These are phyloP conservation scores for Galendromus occidentalis DNA, from an alignment of 1,140 invertebrate species.

Conservation along the genomic window DNA sequence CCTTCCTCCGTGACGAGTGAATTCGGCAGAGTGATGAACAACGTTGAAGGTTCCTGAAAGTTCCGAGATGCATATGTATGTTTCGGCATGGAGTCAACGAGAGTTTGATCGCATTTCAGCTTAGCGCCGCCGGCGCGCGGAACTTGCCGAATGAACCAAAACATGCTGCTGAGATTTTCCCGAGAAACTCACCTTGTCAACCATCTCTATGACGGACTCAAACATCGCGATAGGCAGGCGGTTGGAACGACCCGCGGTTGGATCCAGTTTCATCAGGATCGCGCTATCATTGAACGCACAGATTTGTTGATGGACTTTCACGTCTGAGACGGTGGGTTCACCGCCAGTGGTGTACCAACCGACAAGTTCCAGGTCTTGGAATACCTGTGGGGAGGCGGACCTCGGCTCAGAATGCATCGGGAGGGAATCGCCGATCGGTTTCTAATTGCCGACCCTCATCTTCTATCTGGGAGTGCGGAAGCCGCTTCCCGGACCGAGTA, in stretches of 20 bases:
- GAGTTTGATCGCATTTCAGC: no score
- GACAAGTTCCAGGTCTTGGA: slow-evolving; percentile 90
- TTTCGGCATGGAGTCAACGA: no score
- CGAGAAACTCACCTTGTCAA: slow-evolving; percentile 44
- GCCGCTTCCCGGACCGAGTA: no score
- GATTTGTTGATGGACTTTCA: slow-evolving; percentile 76
- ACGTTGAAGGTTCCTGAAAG: slow-evolving; percentile 48
- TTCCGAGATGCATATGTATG: no score
- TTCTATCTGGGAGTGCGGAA: no score
- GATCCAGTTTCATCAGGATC: slow-evolving; percentile 78
- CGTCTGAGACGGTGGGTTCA: slow-evolving; percentile 53
- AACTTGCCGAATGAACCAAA: no score
- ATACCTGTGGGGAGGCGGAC: slow-evolving; percentile 47
- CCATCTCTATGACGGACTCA: slow-evolving; percentile 88
- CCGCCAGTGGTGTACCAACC: slow-evolving; percentile 96
- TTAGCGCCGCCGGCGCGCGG: no score
- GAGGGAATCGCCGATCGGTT: no score
- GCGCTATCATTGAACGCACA: slow-evolving; percentile 92
- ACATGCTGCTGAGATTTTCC: no score
- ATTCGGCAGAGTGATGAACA: slow-evolving; percentile 80
- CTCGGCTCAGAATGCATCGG: no score
- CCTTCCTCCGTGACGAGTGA: slow-evolving; percentile 92
- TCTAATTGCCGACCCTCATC: no score
- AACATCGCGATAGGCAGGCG: slow-evolving; percentile 74
- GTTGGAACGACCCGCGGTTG: slow-evolving; percentile 25